Base-by-base conservation (phyloP, 2,888 invertebrate genomes). In the Metalampra italica region DNA sequence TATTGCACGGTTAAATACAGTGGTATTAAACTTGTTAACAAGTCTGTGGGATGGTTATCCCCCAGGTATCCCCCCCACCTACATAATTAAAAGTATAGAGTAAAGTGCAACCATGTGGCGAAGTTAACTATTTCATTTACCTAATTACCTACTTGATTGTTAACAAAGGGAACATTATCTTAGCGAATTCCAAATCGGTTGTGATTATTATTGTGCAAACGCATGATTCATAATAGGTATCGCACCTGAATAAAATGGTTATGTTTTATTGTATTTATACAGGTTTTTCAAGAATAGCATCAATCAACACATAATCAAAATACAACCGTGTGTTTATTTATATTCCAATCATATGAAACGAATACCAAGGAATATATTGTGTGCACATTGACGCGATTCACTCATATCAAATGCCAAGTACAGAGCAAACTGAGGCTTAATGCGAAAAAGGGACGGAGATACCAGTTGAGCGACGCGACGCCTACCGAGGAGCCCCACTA, bases 401-500 rank as follows among this genome's bases (percentile, higher is more conserved):
- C 68, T 79, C 78, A 76, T 82, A 83, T 82, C 77, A 82, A 85
- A 82, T 81, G 75, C 78, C 80, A 82, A 84, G 78, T 83, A 81
- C 78, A 75, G 73, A 82, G 75, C 71, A 71, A 55, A 69, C 60
- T 70, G 77, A 80, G 77, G 79, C 78, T 81, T 78, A 78, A 78
- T 77, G 84, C 78, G 81, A 79, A 80, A 85, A 75, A 79, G 84
- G 78, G 88, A 89, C 84, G 71, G 85, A 79, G 72, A 84, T 83
- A 87, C 74, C 71, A 80, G 78, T 76, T 66, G 78, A 79, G 78
- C 81, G 79, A 78, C 2, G 22, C 86, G 88, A 79, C 86, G 88
- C 85, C 86, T 82, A 82, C 80, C 83, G 87, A 82, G 84, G 88
- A 87, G 87, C 86, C 87, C 86, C 88, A 85, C 88, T 83, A 82